phyloP scores from a whole-genome alignment of 2,113 vertebrate species.

The Solea senegalensis region DNA sequence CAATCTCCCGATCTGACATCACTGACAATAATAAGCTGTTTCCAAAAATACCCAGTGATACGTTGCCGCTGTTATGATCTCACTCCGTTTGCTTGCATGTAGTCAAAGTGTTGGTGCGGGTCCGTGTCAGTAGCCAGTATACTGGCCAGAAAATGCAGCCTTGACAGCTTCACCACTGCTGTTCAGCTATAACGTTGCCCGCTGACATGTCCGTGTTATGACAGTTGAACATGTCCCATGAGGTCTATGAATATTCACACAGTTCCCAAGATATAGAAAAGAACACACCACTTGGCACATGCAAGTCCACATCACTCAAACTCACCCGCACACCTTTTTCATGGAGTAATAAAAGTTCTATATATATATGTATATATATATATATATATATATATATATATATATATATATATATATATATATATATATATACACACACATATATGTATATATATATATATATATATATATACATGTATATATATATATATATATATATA shows the following conservation, averaged over 20 bases:
- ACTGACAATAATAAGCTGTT: slow-evolving; percentile 50
- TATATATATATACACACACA: too few relatives aligned
- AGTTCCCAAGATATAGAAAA: not conserved
- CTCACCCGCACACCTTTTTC: slow-evolving; percentile 4
- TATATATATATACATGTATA: too few relatives aligned
- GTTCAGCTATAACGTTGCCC: not conserved
- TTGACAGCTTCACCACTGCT: not conserved
- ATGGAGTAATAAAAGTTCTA: slow-evolving; percentile 41
- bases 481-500: too few relatives aligned
- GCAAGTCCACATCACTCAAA: not conserved
- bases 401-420: too few relatives aligned
- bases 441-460: slow-evolving; percentile 20
- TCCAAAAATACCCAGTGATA: slow-evolving; percentile 54
- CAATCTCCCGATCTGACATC: slow-evolving; percentile 58
- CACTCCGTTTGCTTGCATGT: slow-evolving; percentile 20
- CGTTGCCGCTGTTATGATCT: slow-evolving; percentile 18
- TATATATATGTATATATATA: slow-evolving; percentile 9
- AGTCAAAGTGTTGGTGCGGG: not conserved
- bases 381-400: too few relatives aligned
- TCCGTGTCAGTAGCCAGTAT: not conserved
- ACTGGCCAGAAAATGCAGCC: not conserved
- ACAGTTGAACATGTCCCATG: slow-evolving; percentile 49
- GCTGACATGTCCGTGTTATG: slow-evolving; percentile 46
- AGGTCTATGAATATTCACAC: slow-evolving; percentile 36
- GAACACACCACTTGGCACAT: not conserved